Evolutionary conservation across 1,140 invertebrate species (phyloP), one percentile per base, ranked within the genome.

Genomic region (Lucilia cuprina): DNA sequence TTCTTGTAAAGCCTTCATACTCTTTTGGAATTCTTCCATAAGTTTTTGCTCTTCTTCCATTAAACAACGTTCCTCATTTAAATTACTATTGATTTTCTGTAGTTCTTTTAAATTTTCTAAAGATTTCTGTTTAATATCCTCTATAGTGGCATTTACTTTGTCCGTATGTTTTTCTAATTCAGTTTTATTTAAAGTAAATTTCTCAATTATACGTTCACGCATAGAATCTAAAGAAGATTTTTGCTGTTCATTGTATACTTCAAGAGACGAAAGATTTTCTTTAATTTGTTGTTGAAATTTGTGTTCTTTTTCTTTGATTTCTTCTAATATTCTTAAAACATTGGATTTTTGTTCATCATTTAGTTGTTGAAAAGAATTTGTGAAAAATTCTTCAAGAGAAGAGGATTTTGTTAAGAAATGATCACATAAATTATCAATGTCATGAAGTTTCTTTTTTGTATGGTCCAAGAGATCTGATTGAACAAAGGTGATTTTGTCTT

Each of bases 401-500:
- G 5, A 65, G 9, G n/a, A 83, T 74, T 49, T 49, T 47, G 55
- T 50, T 34, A 86, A 84, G 10, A 55, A 85, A 78, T 83, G 82
- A 55, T 21, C 21, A 74, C 84, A 86, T 30, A 85, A 84, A 0
- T 25, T 25, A 34, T 85, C 83, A 21, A 90, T 84, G 14, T 83
- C 83, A 8, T 86, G 84, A 10, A 91, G 86, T 82, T 86, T 87
- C 8, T 85, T 85, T 2, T 77, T 86, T 9, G 89, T 83, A 84
- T 87, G 86, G 1, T 55, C 84, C 10, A 89, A 55, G 12, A 90
- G 83, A 10, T 87, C 86, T 5, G 84, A 83, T 78, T 86, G 87
- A 2, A 88, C 83, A n/a, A 25, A 86, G 35, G 85, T 86, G n/a
- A 84, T 88, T 41, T 89, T 87, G 13, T 34, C 88, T 90, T 10